Base-by-base conservation (phyloP, 2,888 invertebrate species). In the Trichogramma dendrolimi region DNA sequence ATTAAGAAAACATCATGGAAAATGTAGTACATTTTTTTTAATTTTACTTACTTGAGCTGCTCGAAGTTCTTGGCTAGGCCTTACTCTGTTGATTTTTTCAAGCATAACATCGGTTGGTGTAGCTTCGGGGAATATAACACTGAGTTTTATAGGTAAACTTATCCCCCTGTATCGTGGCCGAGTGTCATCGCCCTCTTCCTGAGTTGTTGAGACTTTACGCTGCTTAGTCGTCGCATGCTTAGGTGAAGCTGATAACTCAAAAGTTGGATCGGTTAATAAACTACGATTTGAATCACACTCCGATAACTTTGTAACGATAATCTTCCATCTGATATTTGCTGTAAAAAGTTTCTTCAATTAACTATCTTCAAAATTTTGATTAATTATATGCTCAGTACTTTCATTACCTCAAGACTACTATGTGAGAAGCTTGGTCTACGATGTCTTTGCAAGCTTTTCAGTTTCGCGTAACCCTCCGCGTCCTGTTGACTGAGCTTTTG, bases 401-500 rank as follows among this genome's bases (percentile, higher is more conserved):
- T 27, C 27, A 27, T 27, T 64, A 74, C 78, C 70, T 79, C 79
- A 58, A 76, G 71, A 61, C 77, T 78, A 62, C 78, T 86, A 71
- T 88, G 88, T 0, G 87, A 86, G 64, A 85, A 80, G 70, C 87
- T 85, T 4, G 88, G 88, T 65, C 87, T 84, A 72, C 87, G 84
- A 76, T 85, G 84, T 43, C 84, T 83, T 64, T 90, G 85, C 44
- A 91, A 76, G 40, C 85, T 86, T 71, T 89, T 85, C 56, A 91
- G 76, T 27, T 87, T 89, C 3, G 88, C 88, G 72, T 90, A 91
- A 55, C 91, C 91, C 56, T 87, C 84, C 73, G 90, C 85, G 75
- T 91, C 90, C 78, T 88, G 85, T 69, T 89, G 87, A 70, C 89
- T 89, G 11, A 90, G 83, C 66, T 90, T 89, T 62, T 89, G 89